Evolutionary conservation across 2,797 vertebrate genomes (phyloP).

Genomic region (Sebastes taczanowskii): DNA sequence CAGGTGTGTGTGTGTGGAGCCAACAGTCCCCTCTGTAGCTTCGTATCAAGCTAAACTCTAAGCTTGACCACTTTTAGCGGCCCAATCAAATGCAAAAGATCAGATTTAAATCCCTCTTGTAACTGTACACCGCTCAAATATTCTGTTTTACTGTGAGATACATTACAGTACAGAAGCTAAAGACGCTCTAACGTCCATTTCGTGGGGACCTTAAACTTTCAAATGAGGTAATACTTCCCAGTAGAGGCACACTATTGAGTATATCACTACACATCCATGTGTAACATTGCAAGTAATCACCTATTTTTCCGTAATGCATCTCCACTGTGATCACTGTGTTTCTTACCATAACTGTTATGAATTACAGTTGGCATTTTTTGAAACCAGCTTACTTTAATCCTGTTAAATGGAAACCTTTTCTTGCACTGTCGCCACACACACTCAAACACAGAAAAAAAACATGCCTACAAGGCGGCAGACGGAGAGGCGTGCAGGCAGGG

Average conservation of each 20-base stretch:
- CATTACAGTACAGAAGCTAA: too few species aligned
- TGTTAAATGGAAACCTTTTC: constrained; percentile 41
- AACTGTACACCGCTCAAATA: too few species aligned
- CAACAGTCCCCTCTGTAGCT: too few species aligned
- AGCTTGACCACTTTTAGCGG: too few species aligned
- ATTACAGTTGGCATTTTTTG: constrained; percentile 31
- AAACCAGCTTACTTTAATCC: constrained; percentile 37
- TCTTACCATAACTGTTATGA: constrained; percentile 4
- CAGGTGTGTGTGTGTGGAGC: too few species aligned
- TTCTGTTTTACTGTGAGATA: too few species aligned
- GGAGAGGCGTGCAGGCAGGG: constrained; percentile 5
- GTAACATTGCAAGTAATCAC: not conserved
- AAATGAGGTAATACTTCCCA: not conserved
- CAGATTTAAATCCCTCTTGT: too few species aligned
- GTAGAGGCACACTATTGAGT: not conserved
- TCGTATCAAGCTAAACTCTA: too few species aligned
- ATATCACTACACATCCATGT: not conserved
- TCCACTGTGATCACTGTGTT: not conserved
- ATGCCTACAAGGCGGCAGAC: constrained; percentile 29
- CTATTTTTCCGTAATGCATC: constrained; percentile 10
- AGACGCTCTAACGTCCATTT: too few species aligned
- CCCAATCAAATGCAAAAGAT: too few species aligned
- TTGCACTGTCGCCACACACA: constrained; percentile 13
- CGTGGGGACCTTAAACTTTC: not conserved
- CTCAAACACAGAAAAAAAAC: constrained; percentile 10